These are phyloP conservation scores for Xyrichtys novacula DNA, from an alignment of 2,797 vertebrate species.

Conservation along the genomic window DNA sequence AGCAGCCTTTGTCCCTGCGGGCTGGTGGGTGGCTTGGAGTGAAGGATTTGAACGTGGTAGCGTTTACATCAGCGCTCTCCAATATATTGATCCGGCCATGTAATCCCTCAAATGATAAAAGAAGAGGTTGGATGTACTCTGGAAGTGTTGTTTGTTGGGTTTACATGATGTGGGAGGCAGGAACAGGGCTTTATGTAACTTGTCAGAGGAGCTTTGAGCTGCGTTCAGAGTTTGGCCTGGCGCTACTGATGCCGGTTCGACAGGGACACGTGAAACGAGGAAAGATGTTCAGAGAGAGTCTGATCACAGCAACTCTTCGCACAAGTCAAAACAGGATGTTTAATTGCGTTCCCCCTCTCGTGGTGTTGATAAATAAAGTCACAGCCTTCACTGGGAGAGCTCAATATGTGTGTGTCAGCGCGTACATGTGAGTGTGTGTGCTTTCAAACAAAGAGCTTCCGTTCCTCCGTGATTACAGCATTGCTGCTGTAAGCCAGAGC, in stretches of 20 bases:
- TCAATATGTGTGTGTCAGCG: conserved; percentile 20
- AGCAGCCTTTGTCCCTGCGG: conserved; percentile 76
- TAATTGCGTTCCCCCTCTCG: conserved; percentile 75
- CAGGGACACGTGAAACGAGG: conserved; percentile 39
- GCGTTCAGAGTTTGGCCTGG: conserved; percentile 56
- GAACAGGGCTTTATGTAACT: conserved; percentile 57
- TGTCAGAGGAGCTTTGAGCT: conserved; percentile 43
- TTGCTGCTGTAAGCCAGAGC: conserved; percentile 66
- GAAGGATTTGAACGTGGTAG: conserved; percentile 69
- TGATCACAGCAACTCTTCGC: conserved; percentile 68
- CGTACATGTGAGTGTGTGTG: conserved; percentile 20
- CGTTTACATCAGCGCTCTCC: conserved; percentile 68
- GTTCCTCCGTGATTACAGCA: conserved; percentile 74
- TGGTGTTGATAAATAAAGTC: conserved; percentile 75
- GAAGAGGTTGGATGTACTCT: conserved; percentile 55
- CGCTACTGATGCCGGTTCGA: conserved; percentile 34
- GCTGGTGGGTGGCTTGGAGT: conserved; percentile 78
- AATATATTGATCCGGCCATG: conserved; percentile 79
- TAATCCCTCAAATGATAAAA: conserved; percentile 69
- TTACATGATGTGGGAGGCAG: conserved; percentile 68
- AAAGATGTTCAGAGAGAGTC: conserved; percentile 48
- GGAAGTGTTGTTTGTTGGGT: conserved; percentile 57
- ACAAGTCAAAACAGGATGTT: conserved; percentile 72
- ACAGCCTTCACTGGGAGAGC: conserved; percentile 53
- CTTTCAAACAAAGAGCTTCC: conserved; percentile 72